Evolutionary conservation across 2,888 invertebrate species (phyloP).

Genomic region (Trachelus tabidus): DNA sequence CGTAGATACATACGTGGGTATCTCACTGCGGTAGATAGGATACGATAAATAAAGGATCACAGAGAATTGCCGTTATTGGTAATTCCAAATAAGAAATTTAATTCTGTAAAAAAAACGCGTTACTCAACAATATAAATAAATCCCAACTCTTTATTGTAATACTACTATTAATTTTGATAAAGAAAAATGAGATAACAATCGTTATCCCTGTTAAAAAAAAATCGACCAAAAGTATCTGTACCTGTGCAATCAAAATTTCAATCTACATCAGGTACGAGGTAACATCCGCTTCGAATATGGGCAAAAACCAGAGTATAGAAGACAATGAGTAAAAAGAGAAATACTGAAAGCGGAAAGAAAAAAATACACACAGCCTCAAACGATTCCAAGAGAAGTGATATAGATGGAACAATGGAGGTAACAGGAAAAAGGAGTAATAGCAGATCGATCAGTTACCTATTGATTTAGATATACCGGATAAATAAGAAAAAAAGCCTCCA

Average conservation of each 20-base stretch:
- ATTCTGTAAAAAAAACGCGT: background rate
- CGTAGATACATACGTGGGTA: background rate
- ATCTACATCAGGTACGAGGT: background rate
- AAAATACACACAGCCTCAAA: background rate
- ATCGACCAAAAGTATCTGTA: no score
- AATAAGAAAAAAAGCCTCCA: background rate
- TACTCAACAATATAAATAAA: no score
- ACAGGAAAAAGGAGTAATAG: background rate
- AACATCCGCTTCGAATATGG: background rate
- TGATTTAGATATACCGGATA: background rate
- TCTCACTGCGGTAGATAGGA: background rate
- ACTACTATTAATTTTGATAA: no score
- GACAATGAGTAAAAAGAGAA: background rate
- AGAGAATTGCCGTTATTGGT: background rate
- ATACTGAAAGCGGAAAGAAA: background rate
- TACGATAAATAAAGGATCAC: background rate
- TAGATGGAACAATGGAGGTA: background rate
- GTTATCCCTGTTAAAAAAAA: no score
- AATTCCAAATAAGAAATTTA: background rate
- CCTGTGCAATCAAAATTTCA: no score
- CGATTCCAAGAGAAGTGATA: background rate
- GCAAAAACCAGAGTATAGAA: background rate
- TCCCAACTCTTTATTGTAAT: no score
- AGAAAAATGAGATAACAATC: no score
- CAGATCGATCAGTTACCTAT: background rate